Percentiles rank a stretch among this genome's conserved stretches.
Conservation (phyloP, 2,797 vertebrate species). For the Sebastiscus tertius region DNA sequence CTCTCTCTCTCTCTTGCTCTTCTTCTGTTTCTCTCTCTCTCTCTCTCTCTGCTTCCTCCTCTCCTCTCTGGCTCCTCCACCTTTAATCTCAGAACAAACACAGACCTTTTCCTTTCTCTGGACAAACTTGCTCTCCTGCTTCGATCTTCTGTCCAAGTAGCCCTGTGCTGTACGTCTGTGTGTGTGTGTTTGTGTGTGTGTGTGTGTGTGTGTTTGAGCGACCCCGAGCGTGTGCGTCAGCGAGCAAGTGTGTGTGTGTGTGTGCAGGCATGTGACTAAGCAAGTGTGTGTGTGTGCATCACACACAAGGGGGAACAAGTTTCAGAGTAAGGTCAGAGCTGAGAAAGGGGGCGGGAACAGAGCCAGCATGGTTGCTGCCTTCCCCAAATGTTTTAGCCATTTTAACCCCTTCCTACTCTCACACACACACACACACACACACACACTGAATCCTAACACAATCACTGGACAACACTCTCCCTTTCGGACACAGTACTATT, state of each 20-base stretch:
- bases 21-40: neutral
- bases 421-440: neutral
- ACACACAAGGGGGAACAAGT: slow-evolving; percentile 62
- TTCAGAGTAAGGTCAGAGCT: slow-evolving; percentile 80
- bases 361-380: slow-evolving; percentile 65
- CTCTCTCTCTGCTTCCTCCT: neutral
- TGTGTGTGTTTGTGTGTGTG: slow-evolving; percentile 15
- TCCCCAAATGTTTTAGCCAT: slow-evolving; percentile 52
- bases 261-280: slow-evolving; percentile 35
- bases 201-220: slow-evolving; percentile 16
- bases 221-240: slow-evolving; percentile 20
- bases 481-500: slow-evolving; percentile 14
- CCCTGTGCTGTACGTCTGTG: neutral
- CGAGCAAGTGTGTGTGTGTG: neutral
- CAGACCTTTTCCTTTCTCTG: slow-evolving; percentile 40
- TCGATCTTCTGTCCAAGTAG: slow-evolving; percentile 39
- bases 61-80: slow-evolving; percentile 46
- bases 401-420: slow-evolving; percentile 63
- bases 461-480: slow-evolving; percentile 16
- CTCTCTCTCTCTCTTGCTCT: neutral
- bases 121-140: slow-evolving; percentile 49
- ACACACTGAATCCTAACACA: slow-evolving; percentile 15
- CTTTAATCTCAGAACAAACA: slow-evolving; percentile 60
- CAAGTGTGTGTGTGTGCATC: slow-evolving; percentile 26
- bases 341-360: slow-evolving; percentile 74